Evolutionary conservation across 2,113 vertebrate species (phyloP).

Genomic region (Myotis davidii): DNA sequence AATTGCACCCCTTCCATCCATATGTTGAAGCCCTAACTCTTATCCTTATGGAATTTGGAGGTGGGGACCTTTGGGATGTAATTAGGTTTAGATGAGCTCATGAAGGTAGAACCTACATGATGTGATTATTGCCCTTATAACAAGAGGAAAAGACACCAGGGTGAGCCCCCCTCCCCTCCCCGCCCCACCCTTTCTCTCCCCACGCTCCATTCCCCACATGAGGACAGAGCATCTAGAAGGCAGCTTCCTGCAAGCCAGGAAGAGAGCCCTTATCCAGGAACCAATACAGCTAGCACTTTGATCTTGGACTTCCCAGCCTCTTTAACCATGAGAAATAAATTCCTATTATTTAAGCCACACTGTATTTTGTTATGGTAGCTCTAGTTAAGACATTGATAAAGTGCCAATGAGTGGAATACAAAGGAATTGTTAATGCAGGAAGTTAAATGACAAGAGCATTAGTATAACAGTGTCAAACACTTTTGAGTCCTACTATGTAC

Average conservation of each 20-base stretch:
- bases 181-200: too few relatives aligned
- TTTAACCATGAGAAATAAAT: not conserved
- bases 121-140: not conserved
- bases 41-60: not conserved
- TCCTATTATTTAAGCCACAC: not conserved
- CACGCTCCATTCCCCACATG: not conserved
- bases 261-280: not conserved
- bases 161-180: accelerated
- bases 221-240: not conserved
- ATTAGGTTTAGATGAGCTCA: not conserved
- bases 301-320: not conserved
- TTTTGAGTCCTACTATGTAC: not conserved
- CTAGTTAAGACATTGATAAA: not conserved
- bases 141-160: not conserved
- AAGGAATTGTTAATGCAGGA: not conserved
- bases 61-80: not conserved
- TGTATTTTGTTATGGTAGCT: not conserved
- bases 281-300: not conserved
- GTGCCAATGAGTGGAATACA: not conserved
- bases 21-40: not conserved
- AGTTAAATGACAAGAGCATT: not conserved
- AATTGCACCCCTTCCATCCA: not conserved
- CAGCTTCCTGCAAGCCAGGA: not conserved
- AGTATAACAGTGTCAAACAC: not conserved
- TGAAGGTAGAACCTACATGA: too few relatives aligned